Conservation (phyloP, 2,888 invertebrate genomes). For the Rotaria sp. region DNA sequence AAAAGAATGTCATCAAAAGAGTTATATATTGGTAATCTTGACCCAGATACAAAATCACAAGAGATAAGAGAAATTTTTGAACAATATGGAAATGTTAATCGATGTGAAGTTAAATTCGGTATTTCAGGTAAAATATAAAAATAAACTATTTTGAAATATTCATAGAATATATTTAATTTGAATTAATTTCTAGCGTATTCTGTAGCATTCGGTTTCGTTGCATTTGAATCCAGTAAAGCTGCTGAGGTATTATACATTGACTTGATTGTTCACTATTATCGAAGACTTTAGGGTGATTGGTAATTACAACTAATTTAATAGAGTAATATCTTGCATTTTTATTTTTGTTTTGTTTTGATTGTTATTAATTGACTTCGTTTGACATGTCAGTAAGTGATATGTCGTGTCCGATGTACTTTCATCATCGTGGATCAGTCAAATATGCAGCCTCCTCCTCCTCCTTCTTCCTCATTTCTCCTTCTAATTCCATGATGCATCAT, state of each 20-base stretch:
- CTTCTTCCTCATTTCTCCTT: background rate
- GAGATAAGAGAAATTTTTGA: background rate
- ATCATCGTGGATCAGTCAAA: background rate
- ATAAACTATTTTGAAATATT: too few species aligned
- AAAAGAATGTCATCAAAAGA: background rate
- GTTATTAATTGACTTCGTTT: too few species aligned
- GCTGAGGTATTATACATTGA: background rate
- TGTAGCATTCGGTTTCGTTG: background rate
- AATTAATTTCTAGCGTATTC: background rate
- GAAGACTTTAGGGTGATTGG: background rate
- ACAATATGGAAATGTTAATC: background rate
- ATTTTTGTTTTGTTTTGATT: too few species aligned
- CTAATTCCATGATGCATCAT: background rate
- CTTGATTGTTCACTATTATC: background rate
- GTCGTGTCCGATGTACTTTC: background rate
- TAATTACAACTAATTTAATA: background rate
- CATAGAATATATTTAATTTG: background rate
- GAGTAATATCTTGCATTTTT: background rate
- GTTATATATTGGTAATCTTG: background rate
- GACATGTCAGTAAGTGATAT: background rate
- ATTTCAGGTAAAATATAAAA: background rate
- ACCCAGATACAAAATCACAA: background rate
- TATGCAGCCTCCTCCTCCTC: background rate
- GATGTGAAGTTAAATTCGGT: background rate
- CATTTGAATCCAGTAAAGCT: background rate